phyloP scores from a whole-genome alignment of 2,888 invertebrate genomes.

The Catocala sponsa region DNA sequence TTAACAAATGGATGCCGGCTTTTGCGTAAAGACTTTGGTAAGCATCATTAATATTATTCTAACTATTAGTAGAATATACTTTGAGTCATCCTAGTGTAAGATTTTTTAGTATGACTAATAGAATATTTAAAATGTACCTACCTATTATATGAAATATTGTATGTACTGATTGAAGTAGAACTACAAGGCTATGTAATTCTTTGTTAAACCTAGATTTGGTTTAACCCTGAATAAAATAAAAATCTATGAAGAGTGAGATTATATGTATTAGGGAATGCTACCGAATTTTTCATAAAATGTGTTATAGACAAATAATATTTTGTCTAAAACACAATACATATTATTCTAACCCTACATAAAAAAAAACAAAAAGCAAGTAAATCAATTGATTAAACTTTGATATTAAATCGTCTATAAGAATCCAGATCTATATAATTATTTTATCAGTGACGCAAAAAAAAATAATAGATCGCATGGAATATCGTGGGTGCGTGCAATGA shows the following conservation, averaged over 20 bases:
- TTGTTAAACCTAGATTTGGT: slow-evolving; percentile 35
- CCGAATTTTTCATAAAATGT: slow-evolving; percentile 33
- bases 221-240: slow-evolving; percentile 8
- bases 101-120: slow-evolving; percentile 31
- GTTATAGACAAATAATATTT: not conserved
- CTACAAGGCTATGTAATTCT: slow-evolving; percentile 34
- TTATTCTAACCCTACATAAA: not conserved
- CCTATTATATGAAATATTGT: slow-evolving; percentile 19
- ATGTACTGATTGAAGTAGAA: slow-evolving; percentile 41
- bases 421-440: not conserved
- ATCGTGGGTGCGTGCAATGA: slow-evolving; percentile 53
- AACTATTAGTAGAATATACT: slow-evolving; percentile 29
- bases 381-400: not conserved
- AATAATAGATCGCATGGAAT: not conserved
- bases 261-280: slow-evolving; percentile 39
- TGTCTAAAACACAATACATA: not conserved
- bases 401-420: not conserved
- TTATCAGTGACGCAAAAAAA: not conserved
- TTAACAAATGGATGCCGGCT: slow-evolving; percentile 33
- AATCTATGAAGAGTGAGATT: slow-evolving; percentile 47
- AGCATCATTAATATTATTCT: slow-evolving; percentile 38
- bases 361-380: not conserved
- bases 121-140: slow-evolving; percentile 25
- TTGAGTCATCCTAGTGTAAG: slow-evolving; percentile 45
- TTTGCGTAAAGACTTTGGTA: slow-evolving; percentile 40